A percentile compares a stretch with the other conserved stretches of the same genome.
These are phyloP conservation scores for Neolamprologus brichardi DNA, from an alignment of 2,113 vertebrate genomes.

Conservation along the genomic window DNA sequence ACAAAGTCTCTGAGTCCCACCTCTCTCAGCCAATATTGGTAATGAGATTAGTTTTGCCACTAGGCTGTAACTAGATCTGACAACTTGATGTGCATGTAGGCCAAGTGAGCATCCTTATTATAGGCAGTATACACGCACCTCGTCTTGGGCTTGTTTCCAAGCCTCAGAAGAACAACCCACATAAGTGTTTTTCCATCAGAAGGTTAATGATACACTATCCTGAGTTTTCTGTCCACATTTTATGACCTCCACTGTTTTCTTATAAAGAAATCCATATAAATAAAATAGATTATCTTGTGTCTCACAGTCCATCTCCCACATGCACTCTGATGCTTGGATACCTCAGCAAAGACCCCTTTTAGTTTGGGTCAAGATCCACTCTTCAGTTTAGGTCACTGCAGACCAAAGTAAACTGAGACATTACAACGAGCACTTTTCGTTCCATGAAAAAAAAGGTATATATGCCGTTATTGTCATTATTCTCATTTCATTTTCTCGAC, in stretches of 20 bases:
- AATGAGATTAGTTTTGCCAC: neutral
- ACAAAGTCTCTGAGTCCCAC: neutral
- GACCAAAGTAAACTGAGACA: neutral
- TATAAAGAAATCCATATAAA: neutral
- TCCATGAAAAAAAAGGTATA: neutral
- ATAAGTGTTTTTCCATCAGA: neutral
- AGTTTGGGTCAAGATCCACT: neutral
- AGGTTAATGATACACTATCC: neutral
- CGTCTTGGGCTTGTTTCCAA: fast-evolving
- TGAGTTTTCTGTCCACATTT: neutral
- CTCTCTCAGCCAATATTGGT: neutral
- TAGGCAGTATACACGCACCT: fast-evolving
- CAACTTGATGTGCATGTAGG: neutral
- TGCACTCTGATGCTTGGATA: neutral
- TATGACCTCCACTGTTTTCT: neutral
- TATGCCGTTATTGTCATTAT: neutral
- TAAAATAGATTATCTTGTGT: neutral
- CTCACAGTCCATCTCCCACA: neutral
- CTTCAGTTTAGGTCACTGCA: neutral
- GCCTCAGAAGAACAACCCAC: neutral
- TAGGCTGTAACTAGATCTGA: neutral
- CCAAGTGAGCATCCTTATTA: neutral
- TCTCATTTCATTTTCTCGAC: neutral
- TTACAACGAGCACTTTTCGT: neutral
- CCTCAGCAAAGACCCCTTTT: neutral